A percentile compares a stretch with the other conserved stretches of the same genome.
Evolutionary conservation across 2,888 invertebrate species (phyloP).

Genomic region (Agriopis leucophaearia): DNA sequence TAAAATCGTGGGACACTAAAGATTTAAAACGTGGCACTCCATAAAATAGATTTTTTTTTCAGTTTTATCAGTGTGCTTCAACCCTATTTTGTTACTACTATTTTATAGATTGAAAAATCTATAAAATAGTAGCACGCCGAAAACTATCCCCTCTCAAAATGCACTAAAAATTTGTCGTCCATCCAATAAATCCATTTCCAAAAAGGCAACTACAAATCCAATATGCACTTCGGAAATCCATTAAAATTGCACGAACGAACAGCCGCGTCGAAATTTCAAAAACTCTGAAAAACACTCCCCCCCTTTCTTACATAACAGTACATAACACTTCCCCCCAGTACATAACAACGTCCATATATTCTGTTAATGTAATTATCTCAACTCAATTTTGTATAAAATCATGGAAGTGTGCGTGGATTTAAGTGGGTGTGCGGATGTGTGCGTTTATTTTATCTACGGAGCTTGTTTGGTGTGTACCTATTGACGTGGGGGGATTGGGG

Average conservation of each 20-base stretch:
- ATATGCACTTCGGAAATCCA: constrained; percentile 34
- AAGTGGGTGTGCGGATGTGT: constrained; percentile 42
- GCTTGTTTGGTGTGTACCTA: constrained; percentile 76
- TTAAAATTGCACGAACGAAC: constrained; percentile 29
- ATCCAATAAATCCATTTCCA: constrained; percentile 28
- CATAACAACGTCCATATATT: constrained; percentile 54
- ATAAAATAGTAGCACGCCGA: too few species aligned
- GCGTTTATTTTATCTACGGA: constrained; percentile 75
- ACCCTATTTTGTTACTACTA: too few species aligned
- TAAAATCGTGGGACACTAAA: too few species aligned
- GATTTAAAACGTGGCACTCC: too few species aligned
- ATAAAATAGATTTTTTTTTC: too few species aligned
- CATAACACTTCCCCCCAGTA: constrained; percentile 30
- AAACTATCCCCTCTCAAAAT: constrained; percentile 8
- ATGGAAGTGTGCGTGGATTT: constrained; percentile 50
- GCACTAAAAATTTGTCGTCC: constrained; percentile 14
- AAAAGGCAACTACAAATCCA: constrained; percentile 34
- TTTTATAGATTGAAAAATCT: too few species aligned
- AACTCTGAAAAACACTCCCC: constrained; percentile 60
- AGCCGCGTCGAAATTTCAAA: constrained; percentile 60
- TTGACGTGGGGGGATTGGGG: constrained; percentile 65
- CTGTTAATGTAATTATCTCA: constrained; percentile 79
- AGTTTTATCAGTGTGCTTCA: too few species aligned
- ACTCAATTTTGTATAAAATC: constrained; percentile 78
- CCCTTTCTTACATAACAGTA: constrained; percentile 46